Conservation (phyloP, 2,113 vertebrate species). For the Coreoperca whiteheadi region DNA sequence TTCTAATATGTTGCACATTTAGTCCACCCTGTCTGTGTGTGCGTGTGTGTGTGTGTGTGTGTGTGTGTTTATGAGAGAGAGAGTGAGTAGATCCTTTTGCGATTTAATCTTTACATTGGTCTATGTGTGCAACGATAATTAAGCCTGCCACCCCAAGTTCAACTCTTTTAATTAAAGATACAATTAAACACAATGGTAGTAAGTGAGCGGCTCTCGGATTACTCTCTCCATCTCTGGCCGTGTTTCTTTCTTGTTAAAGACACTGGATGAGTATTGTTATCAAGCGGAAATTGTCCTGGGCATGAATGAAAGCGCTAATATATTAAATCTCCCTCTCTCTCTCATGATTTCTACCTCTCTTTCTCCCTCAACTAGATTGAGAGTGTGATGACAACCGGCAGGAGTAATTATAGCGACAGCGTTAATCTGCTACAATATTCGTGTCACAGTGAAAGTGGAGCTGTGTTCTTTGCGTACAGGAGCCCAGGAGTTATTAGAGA, state of each 20-base stretch:
- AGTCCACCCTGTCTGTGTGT: slow-evolving; percentile 2
- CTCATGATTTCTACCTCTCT: slow-evolving; percentile 6
- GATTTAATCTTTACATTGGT: background rate
- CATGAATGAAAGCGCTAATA: slow-evolving; percentile 63
- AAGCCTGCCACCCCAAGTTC: slow-evolving; percentile 49
- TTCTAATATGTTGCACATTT: slow-evolving; percentile 45
- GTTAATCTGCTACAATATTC: slow-evolving; percentile 78
- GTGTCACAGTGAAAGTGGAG: slow-evolving; percentile 48
- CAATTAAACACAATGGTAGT: slow-evolving; percentile 55
- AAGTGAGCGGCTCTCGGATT: slow-evolving; percentile 53
- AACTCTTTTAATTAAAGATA: slow-evolving; percentile 74
- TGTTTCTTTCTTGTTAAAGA: slow-evolving; percentile 66
- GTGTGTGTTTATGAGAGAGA: background rate
- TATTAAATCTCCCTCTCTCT: slow-evolving; percentile 62
- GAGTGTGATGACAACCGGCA: slow-evolving; percentile 56
- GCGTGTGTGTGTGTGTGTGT: background rate
- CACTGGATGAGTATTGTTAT: slow-evolving; percentile 67
- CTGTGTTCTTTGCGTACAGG: slow-evolving; percentile 38
- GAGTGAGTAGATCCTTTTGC: background rate
- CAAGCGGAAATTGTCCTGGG: slow-evolving; percentile 66
- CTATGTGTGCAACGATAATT: slow-evolving; percentile 46
- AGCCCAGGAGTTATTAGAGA: slow-evolving; percentile 34
- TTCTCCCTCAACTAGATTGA: slow-evolving; percentile 35
- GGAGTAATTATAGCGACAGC: slow-evolving; percentile 74
- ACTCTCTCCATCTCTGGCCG: slow-evolving; percentile 57